Evolutionary conservation across 2,888 invertebrate species (phyloP).

Genomic region (Argyresthia albistria): DNA sequence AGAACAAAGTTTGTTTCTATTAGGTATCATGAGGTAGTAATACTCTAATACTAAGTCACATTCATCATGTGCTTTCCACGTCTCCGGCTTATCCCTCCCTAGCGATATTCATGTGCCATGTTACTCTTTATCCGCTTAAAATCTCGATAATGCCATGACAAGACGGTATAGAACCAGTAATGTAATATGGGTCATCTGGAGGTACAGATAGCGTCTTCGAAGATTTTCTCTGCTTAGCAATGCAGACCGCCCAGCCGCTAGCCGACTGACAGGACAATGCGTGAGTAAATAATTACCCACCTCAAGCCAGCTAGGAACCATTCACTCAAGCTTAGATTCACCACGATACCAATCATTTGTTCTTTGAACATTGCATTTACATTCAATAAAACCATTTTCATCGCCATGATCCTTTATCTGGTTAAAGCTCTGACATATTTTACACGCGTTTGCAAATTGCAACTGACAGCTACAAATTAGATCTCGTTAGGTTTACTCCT

Average conservation of each 20-base stretch:
- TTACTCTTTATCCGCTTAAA: background rate
- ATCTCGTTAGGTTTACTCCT: slow-evolving; percentile 22
- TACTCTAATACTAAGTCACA: background rate
- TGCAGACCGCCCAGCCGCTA: slow-evolving; percentile 19
- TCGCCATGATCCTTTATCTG: slow-evolving; percentile 50
- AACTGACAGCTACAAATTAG: slow-evolving; percentile 51
- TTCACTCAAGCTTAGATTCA: slow-evolving; percentile 30
- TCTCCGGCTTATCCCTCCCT: no score
- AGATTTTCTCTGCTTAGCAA: slow-evolving; percentile 8
- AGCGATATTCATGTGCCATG: no score
- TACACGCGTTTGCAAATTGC: slow-evolving; percentile 61
- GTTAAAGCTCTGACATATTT: slow-evolving; percentile 41
- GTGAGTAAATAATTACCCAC: slow-evolving; percentile 39
- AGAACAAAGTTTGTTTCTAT: background rate
- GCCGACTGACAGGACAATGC: slow-evolving; percentile 42
- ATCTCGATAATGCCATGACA: background rate
- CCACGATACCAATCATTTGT: slow-evolving; percentile 21
- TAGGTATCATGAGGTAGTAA: no score
- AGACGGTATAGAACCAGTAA: background rate
- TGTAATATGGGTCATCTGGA: background rate
- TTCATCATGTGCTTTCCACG: background rate
- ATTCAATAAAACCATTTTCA: slow-evolving; percentile 46
- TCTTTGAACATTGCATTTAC: slow-evolving; percentile 39
- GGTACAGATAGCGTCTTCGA: background rate
- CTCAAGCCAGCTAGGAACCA: slow-evolving; percentile 22